A percentile compares a stretch with the other conserved stretches of the same genome.
Conservation (phyloP, 1,140 invertebrate genomes). For the Cataglyphis hispanica region DNA sequence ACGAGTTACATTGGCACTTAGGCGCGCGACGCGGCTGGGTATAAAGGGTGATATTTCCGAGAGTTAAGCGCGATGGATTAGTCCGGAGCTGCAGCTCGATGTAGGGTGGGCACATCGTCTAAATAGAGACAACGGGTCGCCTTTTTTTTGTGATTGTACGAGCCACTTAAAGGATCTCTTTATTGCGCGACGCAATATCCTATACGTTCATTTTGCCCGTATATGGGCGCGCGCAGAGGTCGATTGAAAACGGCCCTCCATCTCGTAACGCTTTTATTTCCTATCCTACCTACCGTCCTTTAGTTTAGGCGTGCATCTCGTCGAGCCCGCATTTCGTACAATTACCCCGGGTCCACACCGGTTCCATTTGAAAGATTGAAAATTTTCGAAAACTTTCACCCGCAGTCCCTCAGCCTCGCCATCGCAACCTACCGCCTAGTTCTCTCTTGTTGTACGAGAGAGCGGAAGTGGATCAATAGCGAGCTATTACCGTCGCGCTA, state of each 20-base stretch:
- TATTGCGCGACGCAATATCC: slow-evolving; percentile 63
- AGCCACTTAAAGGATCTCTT: slow-evolving; percentile 70
- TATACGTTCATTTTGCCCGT: slow-evolving; percentile 71
- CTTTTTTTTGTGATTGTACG: slow-evolving; percentile 68
- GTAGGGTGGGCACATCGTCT: slow-evolving; percentile 9
- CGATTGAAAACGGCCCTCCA: slow-evolving; percentile 69
- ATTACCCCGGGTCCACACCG: slow-evolving; percentile 70
- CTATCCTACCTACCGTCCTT: slow-evolving; percentile 41
- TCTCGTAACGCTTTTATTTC: slow-evolving; percentile 69
- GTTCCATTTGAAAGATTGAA: slow-evolving; percentile 75
- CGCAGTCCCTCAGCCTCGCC: slow-evolving; percentile 20
- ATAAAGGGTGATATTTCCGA: slow-evolving; percentile 51
- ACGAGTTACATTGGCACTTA: slow-evolving; percentile 51
- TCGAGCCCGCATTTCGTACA: slow-evolving; percentile 76
- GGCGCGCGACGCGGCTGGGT: slow-evolving; percentile 2
- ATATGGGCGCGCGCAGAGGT: slow-evolving; percentile 69
- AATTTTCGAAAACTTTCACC: slow-evolving; percentile 70
- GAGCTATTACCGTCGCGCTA: slow-evolving; percentile 44
- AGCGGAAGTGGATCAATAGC: slow-evolving; percentile 61
- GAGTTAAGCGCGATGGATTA: slow-evolving; percentile 64
- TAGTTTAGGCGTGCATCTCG: slow-evolving; percentile 72
- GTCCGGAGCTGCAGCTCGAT: neutral
- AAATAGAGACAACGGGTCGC: slow-evolving; percentile 35
- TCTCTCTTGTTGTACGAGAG: slow-evolving; percentile 45
- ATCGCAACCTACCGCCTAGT: slow-evolving; percentile 12